phyloP scores from a whole-genome alignment of 2,888 invertebrate genomes.

The Himalopsyche anomala region DNA sequence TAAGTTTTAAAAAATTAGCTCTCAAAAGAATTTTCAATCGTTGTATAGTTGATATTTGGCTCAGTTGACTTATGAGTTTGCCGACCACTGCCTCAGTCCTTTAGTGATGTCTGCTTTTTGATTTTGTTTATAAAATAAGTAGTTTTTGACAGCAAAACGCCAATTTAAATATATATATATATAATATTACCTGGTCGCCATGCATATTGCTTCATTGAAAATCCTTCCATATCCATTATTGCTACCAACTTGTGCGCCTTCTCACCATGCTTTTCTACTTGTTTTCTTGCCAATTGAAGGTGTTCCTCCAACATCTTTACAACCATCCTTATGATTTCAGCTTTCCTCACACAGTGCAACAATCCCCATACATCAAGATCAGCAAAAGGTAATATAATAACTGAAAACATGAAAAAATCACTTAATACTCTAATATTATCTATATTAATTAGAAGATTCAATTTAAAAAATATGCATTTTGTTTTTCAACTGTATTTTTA shows the following conservation, averaged over 20 bases:
- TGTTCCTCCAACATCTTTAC: constrained; percentile 82
- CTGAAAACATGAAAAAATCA: constrained; percentile 70
- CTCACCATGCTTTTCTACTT: constrained; percentile 79
- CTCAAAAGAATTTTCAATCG: no score
- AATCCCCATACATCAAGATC: constrained; percentile 89
- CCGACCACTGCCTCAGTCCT: no score
- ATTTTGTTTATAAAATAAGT: no score
- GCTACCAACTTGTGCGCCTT: constrained; percentile 82
- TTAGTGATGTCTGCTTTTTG: no score
- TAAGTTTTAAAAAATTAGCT: no score
- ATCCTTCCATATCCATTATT: constrained; percentile 87
- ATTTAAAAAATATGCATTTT: no score
- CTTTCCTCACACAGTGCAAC: constrained; percentile 83
- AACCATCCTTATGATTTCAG: constrained; percentile 85
- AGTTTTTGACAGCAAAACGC: not conserved
- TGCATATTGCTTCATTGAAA: constrained; percentile 86
- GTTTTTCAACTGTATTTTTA: no score
- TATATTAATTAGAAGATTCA: not conserved
- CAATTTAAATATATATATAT: not conserved
- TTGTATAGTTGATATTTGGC: no score
- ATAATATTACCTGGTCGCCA: constrained; percentile 86
- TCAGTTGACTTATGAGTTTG: no score
- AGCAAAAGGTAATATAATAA: constrained; percentile 88
- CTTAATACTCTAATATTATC: not conserved
- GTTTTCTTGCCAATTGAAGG: constrained; percentile 79